Conservation (phyloP, 1,140 invertebrate species). For the Mercenaria mercenaria region DNA sequence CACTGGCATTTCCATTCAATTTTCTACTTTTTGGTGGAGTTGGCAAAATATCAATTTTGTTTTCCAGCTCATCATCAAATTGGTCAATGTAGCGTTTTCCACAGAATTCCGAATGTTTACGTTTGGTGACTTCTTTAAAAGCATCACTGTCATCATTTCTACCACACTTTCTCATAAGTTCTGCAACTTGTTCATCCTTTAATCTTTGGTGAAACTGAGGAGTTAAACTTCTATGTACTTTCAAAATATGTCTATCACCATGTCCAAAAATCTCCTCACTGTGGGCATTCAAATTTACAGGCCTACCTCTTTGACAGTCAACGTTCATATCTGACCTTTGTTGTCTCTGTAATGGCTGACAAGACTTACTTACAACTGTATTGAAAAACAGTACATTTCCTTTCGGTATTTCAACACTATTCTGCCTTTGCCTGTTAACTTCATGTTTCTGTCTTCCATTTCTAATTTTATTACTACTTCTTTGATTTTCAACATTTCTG, state of each 20-base stretch:
- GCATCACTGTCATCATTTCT: background rate
- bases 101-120: background rate
- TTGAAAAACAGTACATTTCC: background rate
- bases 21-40: slow-evolving; percentile 18
- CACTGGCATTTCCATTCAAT: background rate
- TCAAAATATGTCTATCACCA: background rate
- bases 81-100: slow-evolving; percentile 5
- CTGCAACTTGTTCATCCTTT: background rate
- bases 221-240: background rate
- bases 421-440: background rate
- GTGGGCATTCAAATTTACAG: background rate
- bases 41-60: background rate
- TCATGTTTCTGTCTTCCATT: background rate
- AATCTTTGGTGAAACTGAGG: background rate
- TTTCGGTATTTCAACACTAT: background rate
- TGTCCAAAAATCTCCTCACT: background rate
- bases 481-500: background rate
- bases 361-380: background rate
- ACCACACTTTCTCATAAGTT: slow-evolving; percentile 8
- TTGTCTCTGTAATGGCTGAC: background rate
- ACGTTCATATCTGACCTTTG: background rate
- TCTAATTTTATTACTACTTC: background rate
- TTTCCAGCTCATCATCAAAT: background rate
- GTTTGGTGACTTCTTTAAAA: background rate
- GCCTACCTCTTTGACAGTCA: background rate